Evolutionary conservation across 2,888 invertebrate genomes (phyloP).

Genomic region (Ptilodon capucinus): DNA sequence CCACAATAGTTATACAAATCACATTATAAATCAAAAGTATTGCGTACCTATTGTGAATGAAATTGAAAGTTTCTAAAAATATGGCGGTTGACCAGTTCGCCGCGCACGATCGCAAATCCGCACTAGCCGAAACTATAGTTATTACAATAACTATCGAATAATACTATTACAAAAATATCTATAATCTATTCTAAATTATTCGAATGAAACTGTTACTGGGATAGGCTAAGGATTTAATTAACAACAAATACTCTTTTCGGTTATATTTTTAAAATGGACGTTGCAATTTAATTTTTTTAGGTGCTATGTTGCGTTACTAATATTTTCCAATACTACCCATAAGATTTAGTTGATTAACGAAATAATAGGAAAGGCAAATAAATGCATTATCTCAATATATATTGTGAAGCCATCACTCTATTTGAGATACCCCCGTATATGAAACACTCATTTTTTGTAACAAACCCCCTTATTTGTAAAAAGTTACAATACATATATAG

Average conservation of each 20-base stretch:
- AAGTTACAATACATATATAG: too few relatives aligned
- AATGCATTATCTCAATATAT: slow-evolving; percentile 51
- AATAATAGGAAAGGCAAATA: slow-evolving; percentile 54
- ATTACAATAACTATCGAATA: slow-evolving; percentile 70
- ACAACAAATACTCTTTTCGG: slow-evolving; percentile 75
- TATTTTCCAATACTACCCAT: slow-evolving; percentile 52
- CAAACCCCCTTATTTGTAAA: too few relatives aligned
- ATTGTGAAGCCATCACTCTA: slow-evolving; percentile 20
- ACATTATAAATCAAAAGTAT: slow-evolving; percentile 12
- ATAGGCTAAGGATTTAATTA: slow-evolving; percentile 79
- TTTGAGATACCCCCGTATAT: slow-evolving; percentile 1
- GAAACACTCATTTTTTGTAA: too few relatives aligned
- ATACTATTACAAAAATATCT: slow-evolving; percentile 81
- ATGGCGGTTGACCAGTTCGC: too few relatives aligned
- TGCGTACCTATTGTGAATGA: not conserved
- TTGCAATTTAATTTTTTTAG: slow-evolving; percentile 42
- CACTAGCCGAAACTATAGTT: slow-evolving; percentile 47
- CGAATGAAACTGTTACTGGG: slow-evolving; percentile 70
- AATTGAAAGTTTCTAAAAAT: too few relatives aligned
- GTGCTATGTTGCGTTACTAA: slow-evolving; percentile 54
- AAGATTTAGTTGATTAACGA: slow-evolving; percentile 54
- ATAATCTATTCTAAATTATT: slow-evolving; percentile 77
- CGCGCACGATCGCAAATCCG: slow-evolving; percentile 43
- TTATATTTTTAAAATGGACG: slow-evolving; percentile 53
- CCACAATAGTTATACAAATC: too few relatives aligned